Base-by-base conservation (phyloP, 2,797 vertebrate genomes). In the Hozukius guyotensis region DNA sequence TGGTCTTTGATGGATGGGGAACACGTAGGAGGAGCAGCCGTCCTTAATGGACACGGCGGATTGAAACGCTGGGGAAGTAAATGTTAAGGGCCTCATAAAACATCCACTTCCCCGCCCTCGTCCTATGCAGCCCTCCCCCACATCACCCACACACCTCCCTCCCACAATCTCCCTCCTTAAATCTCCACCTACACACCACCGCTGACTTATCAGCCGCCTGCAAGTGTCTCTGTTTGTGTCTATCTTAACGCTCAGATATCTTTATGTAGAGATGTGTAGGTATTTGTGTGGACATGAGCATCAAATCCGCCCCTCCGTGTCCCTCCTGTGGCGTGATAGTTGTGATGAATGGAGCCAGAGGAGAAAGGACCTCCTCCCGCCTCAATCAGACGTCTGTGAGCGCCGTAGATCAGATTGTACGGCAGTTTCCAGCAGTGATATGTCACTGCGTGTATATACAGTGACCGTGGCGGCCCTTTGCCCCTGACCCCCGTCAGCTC, bases 31-130 rank as follows among this genome's bases (percentile, higher is more conserved):
- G 94, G 90, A 93, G 91, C 94, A 93, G 93, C 91, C 93, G 84
- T 88, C 93, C 92, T 93, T 96, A 96, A 96, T 95, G 95, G 95
- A 95, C 94, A 95, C 78, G 90, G 91, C 80, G 93, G 94, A 96
- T 95, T 95, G 95, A 96, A 95, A 93, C 92, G 92, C 93, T 72
- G 87, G 88, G 88, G 94, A 94, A 95, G 95, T 96, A 96, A 96
- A 96, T 96, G 95, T 96, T 96, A 96, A 96, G 93, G 93, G 95
- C 94, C 95, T 96, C 95, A 91, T 96, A 96, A 96, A 96, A 93
- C 95, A 95, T 93, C 93, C 85, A 89, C 92, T 88, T 87, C 93
- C 91, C 90, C 88, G 57, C 88, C 93, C 90, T 87, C 77, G 59
- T 89, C 84, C 82, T 82, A 49, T 52, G 53, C 86, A 49, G 63